Base-by-base conservation (phyloP, 2,888 invertebrate species). In the Altica lythri region DNA sequence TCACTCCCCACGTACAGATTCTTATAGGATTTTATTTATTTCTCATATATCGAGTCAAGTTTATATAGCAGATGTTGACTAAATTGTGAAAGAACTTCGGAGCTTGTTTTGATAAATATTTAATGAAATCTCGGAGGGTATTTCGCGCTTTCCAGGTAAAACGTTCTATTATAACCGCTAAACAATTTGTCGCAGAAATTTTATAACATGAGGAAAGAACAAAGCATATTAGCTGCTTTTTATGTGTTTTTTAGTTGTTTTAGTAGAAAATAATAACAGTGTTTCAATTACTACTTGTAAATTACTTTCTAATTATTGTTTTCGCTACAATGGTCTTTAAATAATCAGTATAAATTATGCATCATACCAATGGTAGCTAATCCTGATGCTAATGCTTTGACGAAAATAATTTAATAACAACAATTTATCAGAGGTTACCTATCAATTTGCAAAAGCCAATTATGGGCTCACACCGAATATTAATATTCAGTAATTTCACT, bases 401-500 rank as follows among this genome's bases (percentile, higher is more conserved):
- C 34, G 22, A 49, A 19, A 49, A 49, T 49, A 40, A 34, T 47
- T 18, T 38, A 42, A 30, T 22, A 48, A 29, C 48, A 27, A 50
- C 43, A 35, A 50, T 43, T 43, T 43, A 35, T 50, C 27, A 43
- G 53, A 53, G 47, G 53, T 34, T 47, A 38, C 47, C 47, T 44
- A 54, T 45, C 53, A 51, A 46, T 57, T 51, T 34, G 50, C 38
- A 47, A 48, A 50, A 57, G 43, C 57, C 53, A 54, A 57, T 57
- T 57, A 54, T 40, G 25, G 46, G 29, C 44, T 47, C 19, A 44
- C 38, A 42, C 48, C 47, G 51, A 57, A 57, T 57, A 51, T 57
- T 51, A 57, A 48, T 54, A 54, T n/a, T n/a, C n/a, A n/a, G n/a
- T n/a, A n/a, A n/a, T n/a, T 44, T 48, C 29, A 38, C 47, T 38